Evolutionary conservation across 2,888 invertebrate species (phyloP), one percentile per base, ranked within the genome.

Genomic region (Ptilodon capucinus): DNA sequence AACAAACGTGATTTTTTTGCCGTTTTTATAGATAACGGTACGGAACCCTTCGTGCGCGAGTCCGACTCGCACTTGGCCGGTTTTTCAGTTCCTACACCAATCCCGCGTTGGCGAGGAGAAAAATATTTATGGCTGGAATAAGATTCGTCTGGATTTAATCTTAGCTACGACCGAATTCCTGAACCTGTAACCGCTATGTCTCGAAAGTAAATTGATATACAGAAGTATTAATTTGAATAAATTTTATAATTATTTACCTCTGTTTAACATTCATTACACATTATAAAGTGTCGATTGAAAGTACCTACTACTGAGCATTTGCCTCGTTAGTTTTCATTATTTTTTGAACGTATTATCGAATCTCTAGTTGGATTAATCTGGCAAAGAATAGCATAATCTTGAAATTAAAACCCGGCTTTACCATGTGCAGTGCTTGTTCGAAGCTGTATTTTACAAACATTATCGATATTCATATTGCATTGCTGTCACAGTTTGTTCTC

Each of bases 121-220:
- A 48, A 44, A 60, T 59, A 71, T 74, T 71, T 74, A 73, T 68
- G 46, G 59, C 43, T 17, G 47, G 56, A 57, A 64, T 71, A 66
- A 63, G 55, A 63, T 44, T 51, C 48, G 45, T 40, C 34, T 59
- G 55, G 52, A 57, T 54, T 61, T 63, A 60, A 60, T 62, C 51
- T 57, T 34, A 41, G 40, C 42, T 35, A 46, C 43, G 4, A 54
- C 48, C 43, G 4, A 54, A 58, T 64, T 51, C 49, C 45, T 48
- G 32, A 14, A 6, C 14, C 14, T 32, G 6, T 32, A 14, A 4
- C 14, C 14, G 6, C 32, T 32, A 14, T 6, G 4, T 9, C 9
- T 32, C 14, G 2, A 32, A 14, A 32, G 13, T 14, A 1, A 14
- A 32, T 5, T 32, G 14, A 14, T 14, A n/a, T n/a, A n/a, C n/a